Percentiles rank a stretch among this genome's conserved stretches.
phyloP scores from a whole-genome alignment of 2,113 vertebrate genomes.

The Leptocoma aspasia region DNA sequence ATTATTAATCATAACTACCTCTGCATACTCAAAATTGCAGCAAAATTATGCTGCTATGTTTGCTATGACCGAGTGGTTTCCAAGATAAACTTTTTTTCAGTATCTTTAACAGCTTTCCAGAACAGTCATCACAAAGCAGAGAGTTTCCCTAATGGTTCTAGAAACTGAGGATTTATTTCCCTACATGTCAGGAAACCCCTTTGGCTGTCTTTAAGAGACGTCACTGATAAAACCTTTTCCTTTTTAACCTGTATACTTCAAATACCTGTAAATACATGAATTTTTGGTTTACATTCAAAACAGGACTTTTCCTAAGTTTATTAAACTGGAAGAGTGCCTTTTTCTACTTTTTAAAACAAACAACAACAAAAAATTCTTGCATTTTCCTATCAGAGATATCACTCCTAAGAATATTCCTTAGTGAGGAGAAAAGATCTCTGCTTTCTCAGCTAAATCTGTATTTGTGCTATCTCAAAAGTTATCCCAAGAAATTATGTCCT shows the following conservation, averaged over 20 bases:
- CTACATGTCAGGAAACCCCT: neutral
- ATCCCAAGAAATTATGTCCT: neutral
- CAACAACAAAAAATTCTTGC: neutral
- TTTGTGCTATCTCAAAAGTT: neutral
- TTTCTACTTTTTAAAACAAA: neutral
- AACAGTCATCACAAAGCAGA: neutral
- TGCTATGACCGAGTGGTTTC: neutral
- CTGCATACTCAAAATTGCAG: neutral
- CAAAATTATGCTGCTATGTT: neutral
- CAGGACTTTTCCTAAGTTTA: neutral
- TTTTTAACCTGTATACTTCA: neutral
- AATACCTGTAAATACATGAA: neutral
- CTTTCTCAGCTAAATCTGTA: neutral
- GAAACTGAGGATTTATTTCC: neutral
- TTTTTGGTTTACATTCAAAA: neutral
- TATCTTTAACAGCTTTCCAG: neutral
- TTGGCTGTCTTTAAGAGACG: neutral
- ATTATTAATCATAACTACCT: neutral
- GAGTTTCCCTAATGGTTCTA: neutral
- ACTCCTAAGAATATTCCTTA: neutral
- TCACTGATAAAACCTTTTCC: neutral
- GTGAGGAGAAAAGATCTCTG: neutral
- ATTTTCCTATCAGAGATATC: neutral
- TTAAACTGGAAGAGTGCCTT: neutral
- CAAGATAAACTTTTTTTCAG: neutral